Evolutionary conservation across 2,888 invertebrate genomes (phyloP).

Genomic region (Drosophila dives): DNA sequence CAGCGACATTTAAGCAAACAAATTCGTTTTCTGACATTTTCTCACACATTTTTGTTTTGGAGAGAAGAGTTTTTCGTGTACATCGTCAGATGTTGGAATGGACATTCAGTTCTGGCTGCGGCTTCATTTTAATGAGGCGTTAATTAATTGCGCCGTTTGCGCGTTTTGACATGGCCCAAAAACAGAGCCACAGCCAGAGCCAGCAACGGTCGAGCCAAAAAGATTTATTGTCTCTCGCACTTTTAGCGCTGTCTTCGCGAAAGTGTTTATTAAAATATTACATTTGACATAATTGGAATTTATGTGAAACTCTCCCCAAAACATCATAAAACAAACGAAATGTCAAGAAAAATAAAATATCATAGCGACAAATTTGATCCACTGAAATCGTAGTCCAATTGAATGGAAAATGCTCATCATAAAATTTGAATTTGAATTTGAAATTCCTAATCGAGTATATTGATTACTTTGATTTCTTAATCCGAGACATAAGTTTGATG

Average conservation of each 20-base stretch:
- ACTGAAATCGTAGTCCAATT: background rate
- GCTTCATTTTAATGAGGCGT: slow-evolving; percentile 81
- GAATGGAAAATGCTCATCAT: background rate
- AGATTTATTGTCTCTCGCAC: slow-evolving; percentile 69
- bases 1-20: slow-evolving; percentile 46
- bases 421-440: background rate
- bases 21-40: slow-evolving; percentile 52
- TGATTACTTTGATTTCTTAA: background rate
- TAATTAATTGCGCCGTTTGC: slow-evolving; percentile 82
- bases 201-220: slow-evolving; percentile 38
- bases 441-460: background rate
- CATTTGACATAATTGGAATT: slow-evolving; percentile 84
- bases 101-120: slow-evolving; percentile 27
- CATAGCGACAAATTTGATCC: slow-evolving; percentile 17
- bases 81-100: background rate
- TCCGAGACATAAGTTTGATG: background rate
- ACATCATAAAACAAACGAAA: background rate
- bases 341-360: background rate
- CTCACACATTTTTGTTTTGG: slow-evolving; percentile 66
- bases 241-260: slow-evolving; percentile 58
- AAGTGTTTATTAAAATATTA: slow-evolving; percentile 84
- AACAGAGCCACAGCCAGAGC: slow-evolving; percentile 3
- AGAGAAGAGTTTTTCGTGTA: slow-evolving; percentile 30
- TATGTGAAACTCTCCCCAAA: slow-evolving; percentile 59
- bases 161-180: slow-evolving; percentile 73